Evolutionary conservation across 2,888 invertebrate genomes (phyloP).

Genomic region (Oscheius myriophilus): DNA sequence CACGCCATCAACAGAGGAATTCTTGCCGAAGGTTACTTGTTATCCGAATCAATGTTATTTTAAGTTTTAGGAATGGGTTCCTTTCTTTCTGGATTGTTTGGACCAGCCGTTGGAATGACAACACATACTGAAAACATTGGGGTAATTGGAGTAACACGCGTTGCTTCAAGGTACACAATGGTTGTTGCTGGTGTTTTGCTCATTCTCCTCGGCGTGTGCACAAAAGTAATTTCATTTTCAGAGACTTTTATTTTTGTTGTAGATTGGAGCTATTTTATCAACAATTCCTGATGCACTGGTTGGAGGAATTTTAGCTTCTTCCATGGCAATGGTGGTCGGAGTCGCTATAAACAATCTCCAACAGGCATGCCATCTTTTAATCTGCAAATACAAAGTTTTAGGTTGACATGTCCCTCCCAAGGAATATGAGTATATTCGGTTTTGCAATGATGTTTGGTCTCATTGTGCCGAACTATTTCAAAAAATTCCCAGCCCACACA

Average conservation of each 20-base stretch:
- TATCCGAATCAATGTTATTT: not conserved
- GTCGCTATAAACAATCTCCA: constrained; percentile 76
- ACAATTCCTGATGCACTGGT: constrained; percentile 74
- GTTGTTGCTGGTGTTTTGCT: constrained; percentile 72
- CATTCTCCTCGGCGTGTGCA: constrained; percentile 72
- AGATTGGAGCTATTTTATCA: constrained; percentile 73
- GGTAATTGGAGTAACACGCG: constrained; percentile 86
- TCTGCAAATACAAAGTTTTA: constrained; percentile 65
- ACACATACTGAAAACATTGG: constrained; percentile 91
- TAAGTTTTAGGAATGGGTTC: constrained; percentile 73
- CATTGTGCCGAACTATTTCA: constrained; percentile 71
- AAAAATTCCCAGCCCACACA: constrained; percentile 37
- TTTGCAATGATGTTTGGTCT: constrained; percentile 87
- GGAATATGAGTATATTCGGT: constrained; percentile 89
- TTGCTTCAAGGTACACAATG: constrained; percentile 73
- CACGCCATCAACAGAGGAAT: constrained; percentile 89
- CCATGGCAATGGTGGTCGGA: constrained; percentile 71
- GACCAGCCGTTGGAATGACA: constrained; percentile 86
- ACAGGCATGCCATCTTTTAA: constrained; percentile 69
- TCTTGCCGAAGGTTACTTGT: constrained; percentile 79
- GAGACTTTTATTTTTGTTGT: not conserved
- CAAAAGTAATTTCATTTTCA: constrained; percentile 68
- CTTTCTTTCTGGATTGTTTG: constrained; percentile 84
- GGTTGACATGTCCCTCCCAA: constrained; percentile 83
- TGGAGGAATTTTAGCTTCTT: constrained; percentile 71